Base-by-base conservation (phyloP, 2,797 vertebrate species). In the Aulostomus chinensis region DNA sequence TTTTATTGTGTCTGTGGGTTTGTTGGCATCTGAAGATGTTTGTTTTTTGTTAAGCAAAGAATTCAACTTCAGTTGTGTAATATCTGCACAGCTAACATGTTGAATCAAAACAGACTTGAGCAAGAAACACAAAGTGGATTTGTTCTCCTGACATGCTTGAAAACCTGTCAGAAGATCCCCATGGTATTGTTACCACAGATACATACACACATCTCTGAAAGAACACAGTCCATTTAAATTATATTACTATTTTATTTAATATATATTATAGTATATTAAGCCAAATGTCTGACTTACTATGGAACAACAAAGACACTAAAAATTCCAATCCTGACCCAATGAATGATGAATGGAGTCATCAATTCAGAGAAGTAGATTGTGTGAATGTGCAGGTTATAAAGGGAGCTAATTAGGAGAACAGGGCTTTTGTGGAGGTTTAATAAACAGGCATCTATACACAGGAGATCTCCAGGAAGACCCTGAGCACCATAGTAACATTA, bases 381-480 rank as follows among this genome's bases (percentile, higher is more conserved):
- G 2, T 25, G 30, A 15, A 46, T 57, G 56, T 42, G 42, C 24
- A 10, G 21, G 45, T 51, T 60, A 58, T 15, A 28, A 32, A 69
- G 60, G 69, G 74, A 80, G 21, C 67, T 78, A 73, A 86, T 84
- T 81, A 80, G 57, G 59, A 72, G 60, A 53, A 50, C 35, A 62
- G 32, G 40, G 41, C 34, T 17, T 30, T 46, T 9, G 32, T 1
- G 24, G 46, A 68, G 60, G 48, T 58, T 59, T 68, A 74, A 76
- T 66, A 73, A 81, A 76, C 62, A 73, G 46, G 31, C 48, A 29
- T 63, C 52, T 28, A 28, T 57, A 57, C 68, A 56, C 72, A 33
- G 56, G 73, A 72, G 77, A 67, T 40, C 77, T 76, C 31, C 56
- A 59, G 54, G 20, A 69, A 61, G 58, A 68, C 65, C 55, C 48